Conservation (phyloP, 2,113 vertebrate species). For the Microcebus murinus region DNA sequence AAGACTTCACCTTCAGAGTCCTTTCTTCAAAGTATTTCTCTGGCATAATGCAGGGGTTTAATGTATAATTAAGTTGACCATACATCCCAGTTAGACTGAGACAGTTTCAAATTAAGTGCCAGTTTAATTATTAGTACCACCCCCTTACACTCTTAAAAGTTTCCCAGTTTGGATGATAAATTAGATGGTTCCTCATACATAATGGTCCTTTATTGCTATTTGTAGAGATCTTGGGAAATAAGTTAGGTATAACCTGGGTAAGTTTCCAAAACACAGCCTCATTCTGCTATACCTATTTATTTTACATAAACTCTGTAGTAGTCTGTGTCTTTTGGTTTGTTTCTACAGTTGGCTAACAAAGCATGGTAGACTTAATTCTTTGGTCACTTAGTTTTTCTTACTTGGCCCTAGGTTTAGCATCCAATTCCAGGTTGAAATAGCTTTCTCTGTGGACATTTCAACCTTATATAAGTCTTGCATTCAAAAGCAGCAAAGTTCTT, state of each 20-base stretch:
- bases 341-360: neutral
- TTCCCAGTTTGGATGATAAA: neutral
- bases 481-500: neutral
- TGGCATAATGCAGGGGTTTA: neutral
- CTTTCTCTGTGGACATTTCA: neutral
- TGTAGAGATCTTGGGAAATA: neutral
- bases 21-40: conserved; percentile 1
- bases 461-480: neutral
- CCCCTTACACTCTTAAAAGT: neutral
- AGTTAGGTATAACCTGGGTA: neutral
- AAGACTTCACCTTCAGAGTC: conserved; percentile 1
- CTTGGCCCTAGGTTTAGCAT: neutral
- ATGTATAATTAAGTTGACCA: conserved; percentile 13
- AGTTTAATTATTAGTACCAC: conserved; percentile 47
- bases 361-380: neutral
- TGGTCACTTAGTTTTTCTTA: neutral
- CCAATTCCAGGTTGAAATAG: neutral
- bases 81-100: neutral
- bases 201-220: neutral
- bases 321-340: neutral
- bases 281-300: neutral
- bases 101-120: conserved; percentile 10
- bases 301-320: neutral
- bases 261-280: neutral
- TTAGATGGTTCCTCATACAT: neutral